Evolutionary conservation across 23 tunicate genomes (phyloP), one percentile per base, ranked within the genome.

Genomic region (Diplosoma virens): DNA sequence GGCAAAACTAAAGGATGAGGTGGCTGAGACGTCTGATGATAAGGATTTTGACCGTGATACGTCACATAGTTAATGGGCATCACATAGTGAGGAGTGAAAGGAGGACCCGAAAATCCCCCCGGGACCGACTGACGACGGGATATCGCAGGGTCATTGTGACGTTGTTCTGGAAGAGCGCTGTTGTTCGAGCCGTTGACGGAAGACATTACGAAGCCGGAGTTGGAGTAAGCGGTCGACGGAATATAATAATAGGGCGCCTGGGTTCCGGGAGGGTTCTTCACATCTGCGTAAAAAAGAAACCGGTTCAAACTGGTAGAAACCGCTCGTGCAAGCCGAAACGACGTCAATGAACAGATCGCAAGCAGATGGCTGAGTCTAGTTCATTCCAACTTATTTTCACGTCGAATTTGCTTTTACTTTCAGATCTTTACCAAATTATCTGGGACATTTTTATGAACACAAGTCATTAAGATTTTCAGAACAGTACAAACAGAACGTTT

Each of bases 51-150:
- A 25, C 87, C 80, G 27, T 73, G 71, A 67, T 74, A 82, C 5
- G 81, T 32, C 66, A 82, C 41, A 58, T 82, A 82, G 0, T 67
- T 82, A 28, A 61, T 29, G 2, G 87, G 87, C 31, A 82, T 28
- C 87, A 82, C 75, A 37, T 73, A 82, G 20, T 50, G 81, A 7
- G 34, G 87, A 31, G 22, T 55, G 70, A 34, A 59, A 3, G 28
- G 27, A 47, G 59, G 72, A 4, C 72, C 9, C 1, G 76, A 33
- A 35, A 20, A 32, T 20, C 56, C 70, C 0, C 70, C 70, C 11
- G 37, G 32, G 66, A 53, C 31, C 37, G 80, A 74, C 3, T 77
- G 76, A 3, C 84, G 67, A 22, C 84, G 52, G 0, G 32, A 23
- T 16, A 65, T 41, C 27, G 37, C 52, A 14, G 37, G 76, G 29